Evolutionary conservation across 2,113 vertebrate genomes (phyloP).

Genomic region (Microcebus lehilahytsara): DNA sequence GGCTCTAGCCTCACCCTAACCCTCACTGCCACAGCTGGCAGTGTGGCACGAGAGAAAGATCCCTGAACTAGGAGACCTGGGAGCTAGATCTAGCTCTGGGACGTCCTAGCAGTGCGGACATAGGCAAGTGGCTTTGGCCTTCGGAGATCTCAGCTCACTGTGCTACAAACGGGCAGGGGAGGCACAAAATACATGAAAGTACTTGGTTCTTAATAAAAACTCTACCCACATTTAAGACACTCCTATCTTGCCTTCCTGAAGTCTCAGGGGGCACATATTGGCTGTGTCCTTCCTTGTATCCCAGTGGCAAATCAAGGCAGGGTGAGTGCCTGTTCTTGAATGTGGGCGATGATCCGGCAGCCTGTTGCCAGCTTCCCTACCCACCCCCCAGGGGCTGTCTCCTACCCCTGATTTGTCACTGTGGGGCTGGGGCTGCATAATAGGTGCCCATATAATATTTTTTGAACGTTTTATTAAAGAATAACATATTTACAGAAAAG

Average conservation of each 20-base stretch:
- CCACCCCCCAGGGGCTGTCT: background rate
- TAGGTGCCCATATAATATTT: background rate
- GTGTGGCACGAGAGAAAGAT: background rate
- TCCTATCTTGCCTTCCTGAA: background rate
- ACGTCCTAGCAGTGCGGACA: background rate
- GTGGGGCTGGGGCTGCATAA: background rate
- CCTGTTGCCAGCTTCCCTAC: background rate
- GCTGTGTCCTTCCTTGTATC: background rate
- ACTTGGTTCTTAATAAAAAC: background rate
- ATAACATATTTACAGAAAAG: background rate
- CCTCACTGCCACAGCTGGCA: background rate
- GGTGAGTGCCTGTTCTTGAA: background rate
- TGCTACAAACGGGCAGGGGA: background rate
- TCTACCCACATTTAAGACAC: background rate
- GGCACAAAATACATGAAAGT: background rate
- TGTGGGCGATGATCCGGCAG: background rate
- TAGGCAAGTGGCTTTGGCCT: background rate
- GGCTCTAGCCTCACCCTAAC: background rate
- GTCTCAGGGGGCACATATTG: accelerated
- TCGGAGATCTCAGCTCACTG: background rate
- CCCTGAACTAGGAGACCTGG: background rate
- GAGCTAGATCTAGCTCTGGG: background rate
- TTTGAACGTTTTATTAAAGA: background rate
- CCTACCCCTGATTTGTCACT: background rate
- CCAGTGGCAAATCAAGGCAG: background rate